Evolutionary conservation across 2,888 invertebrate genomes (phyloP), one percentile per base, ranked within the genome.

Genomic region (Cacoxenus indagator): DNA sequence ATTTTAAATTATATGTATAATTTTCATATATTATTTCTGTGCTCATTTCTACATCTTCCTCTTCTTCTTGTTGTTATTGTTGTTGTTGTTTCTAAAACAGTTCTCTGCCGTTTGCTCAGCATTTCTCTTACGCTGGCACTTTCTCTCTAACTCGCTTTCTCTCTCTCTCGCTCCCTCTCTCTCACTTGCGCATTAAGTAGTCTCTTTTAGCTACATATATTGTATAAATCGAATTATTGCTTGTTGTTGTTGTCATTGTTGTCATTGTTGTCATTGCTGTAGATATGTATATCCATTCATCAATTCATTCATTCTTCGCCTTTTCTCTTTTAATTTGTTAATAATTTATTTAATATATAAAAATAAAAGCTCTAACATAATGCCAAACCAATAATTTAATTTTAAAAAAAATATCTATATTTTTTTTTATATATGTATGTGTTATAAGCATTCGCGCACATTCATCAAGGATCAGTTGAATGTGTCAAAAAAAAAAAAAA

Each of bases 211-310:
- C n/a, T 48, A 14, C 48, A 17, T 55, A 9, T 26, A 9, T 55
- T 57, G n/a, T n/a, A n/a, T n/a, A n/a, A n/a, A n/a, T n/a, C n/a
- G n/a, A n/a, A n/a, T 14, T 46, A 17, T 43, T 45, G 64, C 48
- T 69, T 11, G 22, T 65, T 67, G 48, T 70, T 67, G 54, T 55
- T 73, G 31, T 75, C 70, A 68, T n/a, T 68, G 61, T 70, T 69
- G 31, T 54, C 65, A 54, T 67, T 37, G 37, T n/a, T n/a, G n/a
- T n/a, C n/a, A n/a, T 37, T 37, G 37, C 14, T 37, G 37, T 37
- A 8, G 37, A 37, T 37, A 37, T 37, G 37, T 37, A 1, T 37
- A 14, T 37, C 37, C 2, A 5, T 37, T 37, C 37, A 37, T 37
- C 14, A 11, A 5, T 37, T 37, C 14, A 4, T 37, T 37, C 14